A percentile compares a stretch with the other conserved stretches of the same genome.
These are phyloP conservation scores for Dasyornis broadbenti DNA, from an alignment of 2,113 vertebrate species.

Conservation along the genomic window DNA sequence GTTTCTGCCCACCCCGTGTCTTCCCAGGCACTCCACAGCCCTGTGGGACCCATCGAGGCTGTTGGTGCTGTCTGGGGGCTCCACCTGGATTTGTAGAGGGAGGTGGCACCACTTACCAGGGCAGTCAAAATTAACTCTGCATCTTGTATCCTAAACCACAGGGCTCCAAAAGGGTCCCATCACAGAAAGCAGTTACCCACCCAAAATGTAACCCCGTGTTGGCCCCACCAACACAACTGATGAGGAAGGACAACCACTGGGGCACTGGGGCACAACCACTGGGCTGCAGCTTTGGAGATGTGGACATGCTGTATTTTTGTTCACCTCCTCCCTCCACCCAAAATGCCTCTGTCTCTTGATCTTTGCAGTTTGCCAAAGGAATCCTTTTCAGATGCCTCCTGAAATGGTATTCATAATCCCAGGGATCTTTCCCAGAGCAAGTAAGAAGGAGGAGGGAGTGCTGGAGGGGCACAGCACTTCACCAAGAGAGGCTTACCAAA, in stretches of 20 bases:
- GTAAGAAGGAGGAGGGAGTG: background rate
- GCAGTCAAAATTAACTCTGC: background rate
- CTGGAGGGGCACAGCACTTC: background rate
- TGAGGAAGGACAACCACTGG: background rate
- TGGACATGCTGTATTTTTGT: background rate
- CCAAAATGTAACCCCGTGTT: background rate
- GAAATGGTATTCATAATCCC: background rate
- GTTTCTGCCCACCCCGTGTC: background rate
- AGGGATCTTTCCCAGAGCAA: background rate
- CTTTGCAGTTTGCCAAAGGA: background rate
- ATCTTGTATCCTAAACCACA: background rate
- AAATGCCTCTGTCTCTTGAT: background rate
- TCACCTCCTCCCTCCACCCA: background rate
- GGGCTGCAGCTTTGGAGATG: background rate
- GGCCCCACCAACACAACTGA: background rate
- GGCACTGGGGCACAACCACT: background rate
- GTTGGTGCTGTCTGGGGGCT: background rate
- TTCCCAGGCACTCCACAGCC: background rate
- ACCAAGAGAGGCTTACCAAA: constrained; percentile 19
- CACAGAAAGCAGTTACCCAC: background rate
- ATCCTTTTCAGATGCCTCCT: background rate
- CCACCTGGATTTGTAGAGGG: background rate
- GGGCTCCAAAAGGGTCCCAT: background rate
- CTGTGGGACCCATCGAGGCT: background rate
- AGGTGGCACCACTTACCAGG: background rate